A percentile compares a stretch with the other conserved stretches of the same genome.
Evolutionary conservation across 2,888 invertebrate species (phyloP).

Genomic region (Amphipyra berbera): DNA sequence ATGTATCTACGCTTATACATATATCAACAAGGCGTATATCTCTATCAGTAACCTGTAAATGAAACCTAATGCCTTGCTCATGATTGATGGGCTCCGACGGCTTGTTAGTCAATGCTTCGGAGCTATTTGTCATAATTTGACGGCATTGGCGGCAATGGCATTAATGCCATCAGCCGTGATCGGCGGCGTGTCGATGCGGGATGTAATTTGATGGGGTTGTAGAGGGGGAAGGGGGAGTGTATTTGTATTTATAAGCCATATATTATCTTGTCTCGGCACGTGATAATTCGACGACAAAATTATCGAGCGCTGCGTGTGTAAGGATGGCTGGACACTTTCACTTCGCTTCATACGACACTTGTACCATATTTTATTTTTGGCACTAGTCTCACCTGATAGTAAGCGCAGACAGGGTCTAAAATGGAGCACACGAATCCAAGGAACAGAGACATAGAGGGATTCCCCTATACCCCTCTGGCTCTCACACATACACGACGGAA

Average conservation of each 20-base stretch:
- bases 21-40: conserved; percentile 24
- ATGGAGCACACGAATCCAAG: too few relatives aligned
- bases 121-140: conserved; percentile 80
- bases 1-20: conserved; percentile 14
- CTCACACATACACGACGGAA: too few relatives aligned
- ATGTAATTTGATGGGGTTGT: conserved; percentile 49
- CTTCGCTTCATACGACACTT: too few relatives aligned
- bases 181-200: conserved; percentile 19
- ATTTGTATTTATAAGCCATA: neutral
- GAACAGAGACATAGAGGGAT: too few relatives aligned
- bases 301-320: too few relatives aligned
- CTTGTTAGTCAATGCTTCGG: conserved; percentile 50
- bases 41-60: conserved; percentile 50
- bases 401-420: too few relatives aligned
- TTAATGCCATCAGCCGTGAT: conserved; percentile 61
- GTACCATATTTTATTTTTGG: too few relatives aligned
- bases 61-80: conserved; percentile 54
- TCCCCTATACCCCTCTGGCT: too few relatives aligned
- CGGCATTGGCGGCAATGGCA: conserved; percentile 73
- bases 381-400: too few relatives aligned
- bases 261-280: too few relatives aligned
- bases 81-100: conserved; percentile 66
- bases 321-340: too few relatives aligned
- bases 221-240: neutral
- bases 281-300: too few relatives aligned